Evolutionary conservation across 2,113 vertebrate species (phyloP).

Genomic region (Sclerurus mexicanus): DNA sequence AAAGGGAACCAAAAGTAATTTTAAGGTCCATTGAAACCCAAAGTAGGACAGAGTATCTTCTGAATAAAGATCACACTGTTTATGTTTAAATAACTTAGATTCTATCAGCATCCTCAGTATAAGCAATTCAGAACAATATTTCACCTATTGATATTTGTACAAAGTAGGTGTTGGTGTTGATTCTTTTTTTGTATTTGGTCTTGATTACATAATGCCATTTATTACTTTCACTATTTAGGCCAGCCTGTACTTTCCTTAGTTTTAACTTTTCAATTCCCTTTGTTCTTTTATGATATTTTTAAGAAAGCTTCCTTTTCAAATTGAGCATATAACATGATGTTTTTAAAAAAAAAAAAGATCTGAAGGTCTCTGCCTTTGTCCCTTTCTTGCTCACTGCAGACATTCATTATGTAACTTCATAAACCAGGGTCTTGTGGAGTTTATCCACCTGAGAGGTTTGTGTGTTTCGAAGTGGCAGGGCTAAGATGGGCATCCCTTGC

Average conservation of each 20-base stretch:
- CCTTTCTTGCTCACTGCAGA: neutral
- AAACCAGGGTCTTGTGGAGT: neutral
- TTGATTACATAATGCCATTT: slow-evolving; percentile 22
- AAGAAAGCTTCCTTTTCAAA: neutral
- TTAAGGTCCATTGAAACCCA: slow-evolving; percentile 37
- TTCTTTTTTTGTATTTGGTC: neutral
- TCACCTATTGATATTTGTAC: neutral
- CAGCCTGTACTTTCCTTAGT: slow-evolving; percentile 32
- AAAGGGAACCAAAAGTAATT: neutral
- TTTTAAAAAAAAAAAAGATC: neutral
- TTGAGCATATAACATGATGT: neutral
- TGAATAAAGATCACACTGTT: neutral
- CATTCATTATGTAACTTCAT: neutral
- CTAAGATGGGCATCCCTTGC: neutral
- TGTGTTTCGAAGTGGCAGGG: neutral
- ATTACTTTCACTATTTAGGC: slow-evolving; percentile 22
- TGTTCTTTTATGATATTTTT: slow-evolving; percentile 19
- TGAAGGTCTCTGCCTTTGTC: neutral
- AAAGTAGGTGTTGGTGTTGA: neutral
- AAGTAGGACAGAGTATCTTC: neutral
- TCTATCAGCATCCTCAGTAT: neutral
- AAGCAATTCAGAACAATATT: neutral
- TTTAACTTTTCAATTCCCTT: slow-evolving; percentile 45
- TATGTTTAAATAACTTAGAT: slow-evolving; percentile 7
- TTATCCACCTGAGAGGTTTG: neutral